Conservation (phyloP, 2,888 invertebrate genomes). For the Neoascia interrupta region DNA sequence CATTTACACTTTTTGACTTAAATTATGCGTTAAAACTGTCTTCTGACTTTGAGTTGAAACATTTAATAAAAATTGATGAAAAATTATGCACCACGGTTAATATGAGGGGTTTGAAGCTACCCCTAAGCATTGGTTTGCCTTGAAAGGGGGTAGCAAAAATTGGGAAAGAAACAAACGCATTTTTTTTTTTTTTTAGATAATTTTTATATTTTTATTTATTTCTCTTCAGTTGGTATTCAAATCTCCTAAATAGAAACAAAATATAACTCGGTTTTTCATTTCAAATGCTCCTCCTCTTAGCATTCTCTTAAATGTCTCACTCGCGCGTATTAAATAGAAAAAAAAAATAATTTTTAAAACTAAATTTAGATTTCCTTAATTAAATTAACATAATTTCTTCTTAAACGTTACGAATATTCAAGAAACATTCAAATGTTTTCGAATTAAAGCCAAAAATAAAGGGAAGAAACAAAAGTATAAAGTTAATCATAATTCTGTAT, state of each 20-base stretch:
- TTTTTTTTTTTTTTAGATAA: constrained; percentile 35
- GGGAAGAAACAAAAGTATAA: constrained; percentile 24
- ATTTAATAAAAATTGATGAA: no score
- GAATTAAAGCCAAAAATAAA: constrained; percentile 54
- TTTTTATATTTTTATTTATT: constrained; percentile 60
- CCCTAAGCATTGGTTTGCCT: no score
- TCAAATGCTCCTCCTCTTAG: constrained; percentile 19
- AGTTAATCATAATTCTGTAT: constrained; percentile 28
- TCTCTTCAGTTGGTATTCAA: constrained; percentile 32
- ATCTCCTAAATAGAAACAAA: constrained; percentile 27
- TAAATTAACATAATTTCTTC: constrained; percentile 18
- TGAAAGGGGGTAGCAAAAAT: no score
- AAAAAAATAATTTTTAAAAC: constrained; percentile 25
- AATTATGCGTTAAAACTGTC: no score
- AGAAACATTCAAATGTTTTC: no score
- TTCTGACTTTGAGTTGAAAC: no score
- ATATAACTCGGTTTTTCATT: no score
- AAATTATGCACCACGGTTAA: no score
- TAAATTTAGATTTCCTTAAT: constrained; percentile 7
- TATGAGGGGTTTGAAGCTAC: no score
- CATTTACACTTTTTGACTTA: no score
- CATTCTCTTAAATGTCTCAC: constrained; percentile 50
- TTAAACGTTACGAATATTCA: no score
- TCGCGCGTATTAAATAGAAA: constrained; percentile 33
- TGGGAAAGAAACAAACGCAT: no score